Conservation (phyloP, 2,113 vertebrate genomes). For the Spermophilus dauricus region DNA sequence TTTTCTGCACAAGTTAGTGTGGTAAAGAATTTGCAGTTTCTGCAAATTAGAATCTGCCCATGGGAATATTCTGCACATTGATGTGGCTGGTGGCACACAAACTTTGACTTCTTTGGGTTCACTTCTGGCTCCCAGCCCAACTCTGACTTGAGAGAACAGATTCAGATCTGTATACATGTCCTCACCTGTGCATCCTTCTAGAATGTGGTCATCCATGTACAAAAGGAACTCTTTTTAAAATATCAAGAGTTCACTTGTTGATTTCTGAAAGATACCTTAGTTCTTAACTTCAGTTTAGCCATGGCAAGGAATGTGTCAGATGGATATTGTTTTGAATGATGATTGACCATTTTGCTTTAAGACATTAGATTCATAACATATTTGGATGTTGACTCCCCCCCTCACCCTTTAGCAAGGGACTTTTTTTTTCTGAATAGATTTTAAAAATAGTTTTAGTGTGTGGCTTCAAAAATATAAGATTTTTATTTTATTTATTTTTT, state of each 20-base stretch:
- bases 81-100: background rate
- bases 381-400: no score
- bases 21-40: background rate
- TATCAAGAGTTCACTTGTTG: background rate
- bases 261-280: background rate
- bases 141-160: conserved; percentile 28
- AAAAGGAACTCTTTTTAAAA: background rate
- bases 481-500: background rate
- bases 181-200: background rate
- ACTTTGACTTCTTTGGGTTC: background rate
- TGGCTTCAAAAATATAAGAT: conserved; percentile 3
- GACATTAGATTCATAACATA: background rate
- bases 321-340: background rate
- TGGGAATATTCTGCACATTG: background rate
- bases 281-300: conserved; percentile 31
- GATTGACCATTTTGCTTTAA: background rate
- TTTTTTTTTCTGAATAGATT: background rate
- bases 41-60: background rate
- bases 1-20: background rate
- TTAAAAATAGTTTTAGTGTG: background rate
- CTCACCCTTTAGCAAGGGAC: background rate
- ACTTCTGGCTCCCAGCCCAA: background rate
- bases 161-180: conserved; percentile 22
- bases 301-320: background rate
- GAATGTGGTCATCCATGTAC: background rate